Conservation (phyloP, 2,113 vertebrate species). For the Camelus dromedarius region DNA sequence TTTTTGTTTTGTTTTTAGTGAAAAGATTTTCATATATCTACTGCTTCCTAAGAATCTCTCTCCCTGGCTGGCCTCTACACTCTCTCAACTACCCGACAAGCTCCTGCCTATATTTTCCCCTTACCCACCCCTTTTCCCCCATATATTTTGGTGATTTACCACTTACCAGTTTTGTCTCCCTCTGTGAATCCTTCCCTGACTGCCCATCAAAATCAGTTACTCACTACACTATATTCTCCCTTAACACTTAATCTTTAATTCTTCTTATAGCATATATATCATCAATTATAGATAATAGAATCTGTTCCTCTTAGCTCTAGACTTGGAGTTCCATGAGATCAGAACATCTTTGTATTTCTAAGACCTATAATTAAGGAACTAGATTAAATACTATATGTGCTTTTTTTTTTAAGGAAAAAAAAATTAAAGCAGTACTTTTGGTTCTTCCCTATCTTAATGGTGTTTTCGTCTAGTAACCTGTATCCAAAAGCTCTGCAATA, state of each 20-base stretch:
- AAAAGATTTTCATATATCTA: background rate
- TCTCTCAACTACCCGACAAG: background rate
- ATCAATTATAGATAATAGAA: background rate
- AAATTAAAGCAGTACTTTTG: background rate
- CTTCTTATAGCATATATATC: background rate
- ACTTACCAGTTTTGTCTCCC: background rate
- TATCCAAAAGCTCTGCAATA: background rate
- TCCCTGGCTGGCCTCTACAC: background rate
- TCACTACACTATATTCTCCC: background rate
- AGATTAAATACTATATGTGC: slow-evolving; percentile 18
- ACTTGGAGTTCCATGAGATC: slow-evolving; percentile 11
- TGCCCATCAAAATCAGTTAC: background rate
- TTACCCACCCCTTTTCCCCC: background rate
- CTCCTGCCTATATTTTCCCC: background rate
- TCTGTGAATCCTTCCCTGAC: background rate
- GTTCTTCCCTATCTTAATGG: background rate
- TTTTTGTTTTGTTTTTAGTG: background rate
- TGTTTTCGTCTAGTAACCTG: slow-evolving; percentile 7
- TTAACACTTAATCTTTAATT: background rate
- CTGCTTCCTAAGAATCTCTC: background rate
- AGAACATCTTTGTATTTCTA: slow-evolving; percentile 41
- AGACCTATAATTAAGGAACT: slow-evolving; percentile 13
- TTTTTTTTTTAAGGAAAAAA: background rate
- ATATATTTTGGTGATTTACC: background rate
- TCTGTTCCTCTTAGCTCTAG: slow-evolving; percentile 51